Conservation (phyloP, 1,140 invertebrate genomes). For the Steinernema khuongi region DNA sequence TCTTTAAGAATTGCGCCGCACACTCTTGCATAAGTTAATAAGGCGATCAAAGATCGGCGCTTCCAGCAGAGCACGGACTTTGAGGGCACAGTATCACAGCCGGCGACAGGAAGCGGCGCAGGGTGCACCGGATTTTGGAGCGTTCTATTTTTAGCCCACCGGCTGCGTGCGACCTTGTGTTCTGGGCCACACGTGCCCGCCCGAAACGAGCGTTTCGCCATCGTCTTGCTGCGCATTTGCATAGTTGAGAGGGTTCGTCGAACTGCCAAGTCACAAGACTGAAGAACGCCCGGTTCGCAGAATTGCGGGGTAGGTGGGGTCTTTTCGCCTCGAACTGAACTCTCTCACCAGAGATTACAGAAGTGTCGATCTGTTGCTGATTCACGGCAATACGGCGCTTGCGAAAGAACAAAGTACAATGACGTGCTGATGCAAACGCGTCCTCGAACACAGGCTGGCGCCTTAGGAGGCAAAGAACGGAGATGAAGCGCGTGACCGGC, state of each 20-base stretch:
- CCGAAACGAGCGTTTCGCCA: too few species aligned
- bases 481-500: background rate
- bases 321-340: background rate
- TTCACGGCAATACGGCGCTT: background rate
- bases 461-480: background rate
- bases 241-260: background rate
- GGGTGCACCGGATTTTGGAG: too few species aligned
- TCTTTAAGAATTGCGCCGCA: background rate
- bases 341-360: background rate
- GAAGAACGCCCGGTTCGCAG: background rate
- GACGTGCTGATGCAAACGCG: constrained; percentile 1
- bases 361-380: background rate
- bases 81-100: too few species aligned
- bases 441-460: background rate
- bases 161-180: too few species aligned
- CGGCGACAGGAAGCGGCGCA: too few species aligned
- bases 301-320: constrained; percentile 4
- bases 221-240: too few species aligned
- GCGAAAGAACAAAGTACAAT: constrained; percentile 14
- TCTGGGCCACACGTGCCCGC: too few species aligned
- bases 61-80: too few species aligned
- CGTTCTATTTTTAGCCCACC: too few species aligned
- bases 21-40: too few species aligned
- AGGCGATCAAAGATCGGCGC: too few species aligned
- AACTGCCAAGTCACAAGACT: background rate